Evolutionary conservation across 2,113 vertebrate genomes (phyloP).

Genomic region (Eurypyga helias): DNA sequence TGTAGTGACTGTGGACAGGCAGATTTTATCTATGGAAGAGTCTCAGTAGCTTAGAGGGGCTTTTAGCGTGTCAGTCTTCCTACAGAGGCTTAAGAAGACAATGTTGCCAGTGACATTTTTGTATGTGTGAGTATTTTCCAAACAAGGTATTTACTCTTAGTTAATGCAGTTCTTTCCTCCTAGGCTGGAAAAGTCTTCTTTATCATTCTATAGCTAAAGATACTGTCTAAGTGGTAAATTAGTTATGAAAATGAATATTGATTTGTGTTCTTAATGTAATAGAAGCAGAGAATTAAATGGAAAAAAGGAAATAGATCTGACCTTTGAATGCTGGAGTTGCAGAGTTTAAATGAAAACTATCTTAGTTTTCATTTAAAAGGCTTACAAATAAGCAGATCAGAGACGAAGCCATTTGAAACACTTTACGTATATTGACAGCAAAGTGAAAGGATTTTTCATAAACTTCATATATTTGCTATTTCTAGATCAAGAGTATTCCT

Average conservation of each 20-base stretch:
- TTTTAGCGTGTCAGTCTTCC: not conserved
- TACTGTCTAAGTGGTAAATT: not conserved
- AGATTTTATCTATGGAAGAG: not conserved
- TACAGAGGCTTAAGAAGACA: not conserved
- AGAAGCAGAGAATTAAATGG: not conserved
- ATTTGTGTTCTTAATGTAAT: slow-evolving; percentile 11
- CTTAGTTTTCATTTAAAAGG: not conserved
- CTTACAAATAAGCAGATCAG: not conserved
- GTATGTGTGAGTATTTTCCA: not conserved
- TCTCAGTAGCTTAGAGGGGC: not conserved
- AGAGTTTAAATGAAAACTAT: not conserved
- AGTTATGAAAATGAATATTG: not conserved
- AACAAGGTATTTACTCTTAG: not conserved
- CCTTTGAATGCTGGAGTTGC: not conserved
- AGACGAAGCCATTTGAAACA: not conserved
- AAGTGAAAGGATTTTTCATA: not conserved
- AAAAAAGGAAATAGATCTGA: not conserved
- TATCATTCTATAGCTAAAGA: not conserved
- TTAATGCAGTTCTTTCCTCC: not conserved
- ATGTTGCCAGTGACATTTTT: not conserved
- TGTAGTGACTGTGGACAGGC: not conserved
- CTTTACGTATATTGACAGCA: not conserved
- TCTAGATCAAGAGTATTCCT: not conserved
- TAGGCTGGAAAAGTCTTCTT: not conserved
- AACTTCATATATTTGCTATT: not conserved